Evolutionary conservation across 2,888 invertebrate genomes (phyloP), one percentile per base, ranked within the genome.

Genomic region (Dolichopus griseipennis): DNA sequence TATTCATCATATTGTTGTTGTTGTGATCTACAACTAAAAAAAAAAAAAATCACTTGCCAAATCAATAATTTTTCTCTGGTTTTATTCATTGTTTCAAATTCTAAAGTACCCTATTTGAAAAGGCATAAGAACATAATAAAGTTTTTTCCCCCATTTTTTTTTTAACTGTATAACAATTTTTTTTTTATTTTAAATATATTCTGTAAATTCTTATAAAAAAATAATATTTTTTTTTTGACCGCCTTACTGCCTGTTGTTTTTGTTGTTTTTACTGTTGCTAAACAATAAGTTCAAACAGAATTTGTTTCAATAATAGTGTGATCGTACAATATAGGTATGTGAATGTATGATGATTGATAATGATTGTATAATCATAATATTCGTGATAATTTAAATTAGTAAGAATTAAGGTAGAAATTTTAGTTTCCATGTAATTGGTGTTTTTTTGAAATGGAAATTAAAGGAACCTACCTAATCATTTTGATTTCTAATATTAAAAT

Each of bases 11-110:
- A 5, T 27, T 27, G 27, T 52, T 52, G 52, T 52, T 52, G n/a
- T 1, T 52, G 4, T 27, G 27, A 27, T 27, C 27, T 27, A 52
- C 9, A 52, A 52, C n/a, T 18, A 52, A 52, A 52, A 52, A 52
- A 52, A 52, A 52, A 52, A 52, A 52, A 52, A 52, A 52, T 52
- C 18, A 52, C 52, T 52, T 52, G 52, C 52, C 52, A 52, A 52
- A 52, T 52, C 52, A 52, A 52, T 52, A 52, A 18, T 52, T 52
- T 52, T 52, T 27, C 15, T 52, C 52, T 52, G 3, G 6, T 52
- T 27, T 52, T 52, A 52, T 52, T 52, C 52, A 52, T 18, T 18
- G 15, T 52, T 12, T 52, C 18, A 52, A 18, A 52, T 6, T 18
- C 52, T 18, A 52, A 52, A 52, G 52, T 52, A 52, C 52, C 52